Evolutionary conservation across 92 coral and sea anemone species (phyloP).

Genomic region (Palythoa caribaeorum): DNA sequence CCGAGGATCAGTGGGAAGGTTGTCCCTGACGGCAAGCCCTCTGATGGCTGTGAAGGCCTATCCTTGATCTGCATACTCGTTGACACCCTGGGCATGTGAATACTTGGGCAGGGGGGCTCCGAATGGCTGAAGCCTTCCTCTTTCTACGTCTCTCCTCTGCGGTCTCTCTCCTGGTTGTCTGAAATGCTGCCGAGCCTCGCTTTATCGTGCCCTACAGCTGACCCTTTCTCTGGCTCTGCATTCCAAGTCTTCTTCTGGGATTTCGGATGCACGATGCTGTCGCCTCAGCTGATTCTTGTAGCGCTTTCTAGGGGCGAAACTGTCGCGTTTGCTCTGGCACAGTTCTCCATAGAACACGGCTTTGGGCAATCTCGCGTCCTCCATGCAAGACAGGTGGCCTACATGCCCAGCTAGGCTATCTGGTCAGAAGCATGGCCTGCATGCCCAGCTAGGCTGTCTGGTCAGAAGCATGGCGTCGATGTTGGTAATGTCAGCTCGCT

Average conservation of each 20-base stretch:
- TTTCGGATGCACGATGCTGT: background rate
- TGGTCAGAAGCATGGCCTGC: too few relatives aligned
- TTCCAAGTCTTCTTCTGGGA: background rate
- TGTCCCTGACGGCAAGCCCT: too few relatives aligned
- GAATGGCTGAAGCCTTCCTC: background rate
- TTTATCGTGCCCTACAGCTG: background rate
- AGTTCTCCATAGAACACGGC: conserved; percentile 30
- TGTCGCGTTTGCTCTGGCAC: conserved; percentile 36
- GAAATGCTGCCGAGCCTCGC: background rate
- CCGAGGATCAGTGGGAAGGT: too few relatives aligned
- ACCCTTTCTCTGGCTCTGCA: background rate
- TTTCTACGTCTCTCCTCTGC: background rate
- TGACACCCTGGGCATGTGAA: background rate
- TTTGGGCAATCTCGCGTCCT: conserved; percentile 40
- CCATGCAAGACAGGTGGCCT: conserved; percentile 51
- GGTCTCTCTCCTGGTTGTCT: background rate
- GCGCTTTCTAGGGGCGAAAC: conserved; percentile 34
- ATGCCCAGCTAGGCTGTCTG: too few relatives aligned
- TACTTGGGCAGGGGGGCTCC: background rate
- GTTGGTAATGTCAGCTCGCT: background rate
- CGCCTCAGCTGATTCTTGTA: conserved; percentile 36
- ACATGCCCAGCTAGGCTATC: too few relatives aligned
- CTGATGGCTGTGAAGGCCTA: too few relatives aligned
- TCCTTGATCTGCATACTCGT: background rate
- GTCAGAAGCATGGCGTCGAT: too few relatives aligned